These are phyloP conservation scores for Rhodophaea formosa DNA, from an alignment of 2,888 invertebrate species.

Conservation along the genomic window DNA sequence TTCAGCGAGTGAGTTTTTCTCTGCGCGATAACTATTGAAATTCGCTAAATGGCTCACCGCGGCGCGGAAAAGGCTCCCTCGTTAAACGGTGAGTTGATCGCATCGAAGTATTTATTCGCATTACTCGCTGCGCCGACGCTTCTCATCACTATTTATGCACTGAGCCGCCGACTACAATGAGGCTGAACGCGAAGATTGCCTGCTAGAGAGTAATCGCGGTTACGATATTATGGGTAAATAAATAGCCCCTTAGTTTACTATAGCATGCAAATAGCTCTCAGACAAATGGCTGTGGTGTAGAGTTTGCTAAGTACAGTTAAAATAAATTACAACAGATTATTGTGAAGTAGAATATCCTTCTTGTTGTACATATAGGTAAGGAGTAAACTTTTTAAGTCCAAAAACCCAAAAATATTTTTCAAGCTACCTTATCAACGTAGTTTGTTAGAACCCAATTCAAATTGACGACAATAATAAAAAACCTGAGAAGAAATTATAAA, in stretches of 20 bases:
- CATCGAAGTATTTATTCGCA: constrained; percentile 75
- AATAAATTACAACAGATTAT: constrained; percentile 2
- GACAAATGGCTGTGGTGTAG: constrained; percentile 12
- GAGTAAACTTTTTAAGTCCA: background rate
- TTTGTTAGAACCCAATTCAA: constrained; percentile 3
- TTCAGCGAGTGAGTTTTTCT: constrained; percentile 73
- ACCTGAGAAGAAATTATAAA: constrained; percentile 4
- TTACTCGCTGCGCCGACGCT: constrained; percentile 62
- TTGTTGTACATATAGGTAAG: background rate
- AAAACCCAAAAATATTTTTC: too few relatives aligned
- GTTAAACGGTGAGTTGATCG: constrained; percentile 78
- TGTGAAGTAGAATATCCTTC: background rate
- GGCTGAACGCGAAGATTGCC: constrained; percentile 14
- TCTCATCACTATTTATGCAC: constrained; percentile 69
- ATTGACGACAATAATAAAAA: constrained; percentile 5
- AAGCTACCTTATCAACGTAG: too few relatives aligned
- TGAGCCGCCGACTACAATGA: constrained; percentile 36
- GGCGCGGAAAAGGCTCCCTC: constrained; percentile 78
- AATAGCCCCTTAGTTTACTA: constrained; percentile 35
- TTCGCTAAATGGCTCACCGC: constrained; percentile 80
- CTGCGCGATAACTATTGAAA: constrained; percentile 80
- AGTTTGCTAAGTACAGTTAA: constrained; percentile 5
- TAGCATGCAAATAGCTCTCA: constrained; percentile 42
- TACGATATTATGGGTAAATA: constrained; percentile 53
- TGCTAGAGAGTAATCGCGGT: constrained; percentile 43